phyloP scores from a whole-genome alignment of 2,888 invertebrate species.

The Protodeltote pygarga region DNA sequence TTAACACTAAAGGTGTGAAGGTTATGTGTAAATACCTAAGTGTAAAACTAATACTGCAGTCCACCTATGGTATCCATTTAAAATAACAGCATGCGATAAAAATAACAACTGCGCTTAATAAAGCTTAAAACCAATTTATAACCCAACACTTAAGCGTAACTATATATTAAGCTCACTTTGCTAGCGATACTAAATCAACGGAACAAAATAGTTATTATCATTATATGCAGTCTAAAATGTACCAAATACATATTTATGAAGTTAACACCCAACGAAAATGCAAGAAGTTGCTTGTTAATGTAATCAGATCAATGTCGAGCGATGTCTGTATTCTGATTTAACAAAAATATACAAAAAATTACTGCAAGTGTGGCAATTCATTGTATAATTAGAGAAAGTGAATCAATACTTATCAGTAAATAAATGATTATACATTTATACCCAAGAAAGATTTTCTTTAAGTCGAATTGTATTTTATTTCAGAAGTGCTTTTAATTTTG shows the following conservation, averaged over 20 bases:
- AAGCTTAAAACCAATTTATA: conserved; percentile 26
- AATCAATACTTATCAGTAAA: too few relatives aligned
- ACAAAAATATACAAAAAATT: neutral
- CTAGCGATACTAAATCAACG: conserved; percentile 36
- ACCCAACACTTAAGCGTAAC: conserved; percentile 17
- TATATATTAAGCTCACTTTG: conserved; percentile 32
- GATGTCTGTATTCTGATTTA: conserved; percentile 27
- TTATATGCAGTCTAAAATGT: conserved; percentile 32
- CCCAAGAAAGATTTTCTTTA: too few relatives aligned
- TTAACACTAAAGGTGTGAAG: conserved; percentile 5
- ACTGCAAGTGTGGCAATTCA: neutral
- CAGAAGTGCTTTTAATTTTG: too few relatives aligned
- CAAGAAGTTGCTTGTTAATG: conserved; percentile 36
- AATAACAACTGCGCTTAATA: conserved; percentile 3
- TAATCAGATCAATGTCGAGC: conserved; percentile 37
- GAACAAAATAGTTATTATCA: conserved; percentile 52
- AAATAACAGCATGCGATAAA: conserved; percentile 8
- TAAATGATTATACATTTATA: too few relatives aligned
- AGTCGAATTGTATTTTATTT: too few relatives aligned
- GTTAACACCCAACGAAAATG: conserved; percentile 42
- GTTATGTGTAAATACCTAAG: neutral
- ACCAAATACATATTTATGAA: conserved; percentile 62
- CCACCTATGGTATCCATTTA: neutral
- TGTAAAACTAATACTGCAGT: neutral
- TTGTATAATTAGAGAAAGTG: too few relatives aligned